These are phyloP conservation scores for Tragelaphus buxtoni DNA, from an alignment of 2,113 vertebrate genomes.

Conservation along the genomic window DNA sequence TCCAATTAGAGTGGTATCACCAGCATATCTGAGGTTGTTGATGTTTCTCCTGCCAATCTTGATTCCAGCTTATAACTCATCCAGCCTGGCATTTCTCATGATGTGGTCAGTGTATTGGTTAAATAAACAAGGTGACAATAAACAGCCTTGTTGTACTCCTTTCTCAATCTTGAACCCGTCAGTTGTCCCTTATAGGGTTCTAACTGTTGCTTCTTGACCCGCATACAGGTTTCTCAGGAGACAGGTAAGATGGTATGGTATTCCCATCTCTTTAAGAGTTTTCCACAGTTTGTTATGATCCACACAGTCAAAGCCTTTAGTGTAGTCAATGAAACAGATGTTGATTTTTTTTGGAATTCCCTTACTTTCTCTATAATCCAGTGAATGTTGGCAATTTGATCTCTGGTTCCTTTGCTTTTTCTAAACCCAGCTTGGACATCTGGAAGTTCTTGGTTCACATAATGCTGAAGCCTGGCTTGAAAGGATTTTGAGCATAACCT, in stretches of 20 bases:
- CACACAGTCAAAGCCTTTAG: not conserved
- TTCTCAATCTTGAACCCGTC: not conserved
- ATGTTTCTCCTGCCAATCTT: not conserved
- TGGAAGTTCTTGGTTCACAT: not conserved
- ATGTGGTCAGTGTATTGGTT: not conserved
- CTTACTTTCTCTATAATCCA: not conserved
- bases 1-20: rapidly evolving
- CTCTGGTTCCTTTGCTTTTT: not conserved
- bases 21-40: not conserved
- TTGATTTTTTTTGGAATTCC: not conserved
- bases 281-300: not conserved
- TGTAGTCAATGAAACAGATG: not conserved
- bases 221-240: not conserved
- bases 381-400: not conserved
- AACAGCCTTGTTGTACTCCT: not conserved
- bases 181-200: not conserved
- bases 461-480: not conserved
- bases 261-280: not conserved
- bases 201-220: not conserved
- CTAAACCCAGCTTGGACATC: not conserved
- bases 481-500: not conserved
- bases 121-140: not conserved
- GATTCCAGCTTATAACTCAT: not conserved
- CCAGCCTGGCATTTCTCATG: not conserved
- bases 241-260: not conserved